These are phyloP conservation scores for Temnopleurus reevesii DNA, from an alignment of 53 echinoderm and acorn worm genomes.

Conservation along the genomic window DNA sequence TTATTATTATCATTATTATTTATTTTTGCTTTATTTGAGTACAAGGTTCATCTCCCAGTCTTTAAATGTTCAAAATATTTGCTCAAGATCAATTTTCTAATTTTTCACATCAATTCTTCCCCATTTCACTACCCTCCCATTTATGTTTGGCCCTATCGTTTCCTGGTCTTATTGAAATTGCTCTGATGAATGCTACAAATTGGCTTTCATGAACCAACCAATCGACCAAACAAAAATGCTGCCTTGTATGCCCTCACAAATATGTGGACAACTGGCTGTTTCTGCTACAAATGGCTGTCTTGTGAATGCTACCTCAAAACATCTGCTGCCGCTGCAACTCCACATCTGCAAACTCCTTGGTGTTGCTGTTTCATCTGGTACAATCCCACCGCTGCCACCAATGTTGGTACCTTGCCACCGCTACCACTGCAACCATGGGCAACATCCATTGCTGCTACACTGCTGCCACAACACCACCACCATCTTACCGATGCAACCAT, in stretches of 20 bases:
- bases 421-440: neutral
- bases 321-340: conserved; percentile 10
- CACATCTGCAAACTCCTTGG: neutral
- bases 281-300: conserved; percentile 24
- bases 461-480: neutral
- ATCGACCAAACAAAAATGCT: conserved; percentile 15
- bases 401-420: neutral
- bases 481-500: conserved; percentile 8
- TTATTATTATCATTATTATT: no score
- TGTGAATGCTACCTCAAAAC: conserved; percentile 34
- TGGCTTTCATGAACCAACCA: conserved; percentile 37
- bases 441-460: neutral
- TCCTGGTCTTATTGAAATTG: neutral
- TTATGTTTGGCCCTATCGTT: neutral
- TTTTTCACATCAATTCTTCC: conserved; percentile 2
- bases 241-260: conserved; percentile 40
- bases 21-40: no score
- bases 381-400: neutral
- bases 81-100: neutral
- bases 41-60: no score
- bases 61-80: neutral
- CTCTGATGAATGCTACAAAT: conserved; percentile 43
- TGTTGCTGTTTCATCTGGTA: neutral
- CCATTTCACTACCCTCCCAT: neutral
- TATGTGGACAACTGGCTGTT: conserved; percentile 36